Evolutionary conservation across 2,113 vertebrate genomes (phyloP), one percentile per base, ranked within the genome.

Genomic region (Siniperca knerii): DNA sequence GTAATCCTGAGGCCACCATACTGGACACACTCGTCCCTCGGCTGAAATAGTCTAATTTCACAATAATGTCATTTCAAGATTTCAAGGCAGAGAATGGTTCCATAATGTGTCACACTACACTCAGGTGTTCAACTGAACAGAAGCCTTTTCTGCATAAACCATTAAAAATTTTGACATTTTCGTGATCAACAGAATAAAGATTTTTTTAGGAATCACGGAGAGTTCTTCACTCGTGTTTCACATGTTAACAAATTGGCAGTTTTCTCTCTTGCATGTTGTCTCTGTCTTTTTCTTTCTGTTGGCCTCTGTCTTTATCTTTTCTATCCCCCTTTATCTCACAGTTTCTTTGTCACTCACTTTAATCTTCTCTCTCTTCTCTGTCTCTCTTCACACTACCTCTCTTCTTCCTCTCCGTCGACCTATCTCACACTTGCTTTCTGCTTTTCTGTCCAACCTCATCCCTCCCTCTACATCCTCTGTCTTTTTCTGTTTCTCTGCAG

Each of bases 401-500:
- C n/a, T 55, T 50, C 44, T 2, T 81, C 64, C 20, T 60, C 29
- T 23, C 15, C 12, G 4, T 67, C 54, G 8, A 62, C 61, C 72
- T 23, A 23, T 21, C 76, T 55, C 40, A 20, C 52, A 20, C 82
- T 77, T 54, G 61, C 72, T 71, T 52, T 72, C 20, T 15, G 21
- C 18, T 68, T 62, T 79, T 70, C 77, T 52, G 82, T 83, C 55
- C 54, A 18, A 29, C 82, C 83, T 85, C 78, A 70, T 67, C 75
- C 80, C 74, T 74, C 42, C 72, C 67, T 77, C 81, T 35, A 60
- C 85, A 69, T 78, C 72, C 84, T 74, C 68, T 5, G 7, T 48
- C 68, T 72, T 85, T 52, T 82, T 48, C 68, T 72, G 85, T 52
- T 82, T 69, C 87, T 88, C 81, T 82, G 79, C 84, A 87, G 76